Evolutionary conservation across 2,888 invertebrate genomes (phyloP), one percentile per base, ranked within the genome.

Genomic region (Rotaria sp.): DNA sequence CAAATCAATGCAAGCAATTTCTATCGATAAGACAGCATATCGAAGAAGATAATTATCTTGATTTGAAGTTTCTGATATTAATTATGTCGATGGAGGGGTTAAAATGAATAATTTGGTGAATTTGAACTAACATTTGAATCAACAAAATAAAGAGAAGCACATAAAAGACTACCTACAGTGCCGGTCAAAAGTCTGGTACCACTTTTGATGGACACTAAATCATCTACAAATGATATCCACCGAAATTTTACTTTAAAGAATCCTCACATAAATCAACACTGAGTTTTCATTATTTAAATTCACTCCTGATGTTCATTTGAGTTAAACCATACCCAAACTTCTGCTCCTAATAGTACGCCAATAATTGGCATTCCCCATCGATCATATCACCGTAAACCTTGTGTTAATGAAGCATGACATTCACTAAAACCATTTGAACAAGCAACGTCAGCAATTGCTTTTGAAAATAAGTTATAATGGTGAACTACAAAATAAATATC

Each of bases 111-210:
- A 90, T 94, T 93, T 10, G 98, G 97, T 38, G 93, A 93, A 74
- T 96, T 93, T 86, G 90, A 90, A 21, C 95, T 95, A 89, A 96
- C 96, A 5, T 94, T 94, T 85, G 93, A 93, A 90, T 95, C 95
- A 88, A 98, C 95, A 90, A 96, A 97, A 92, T 97, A 97, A 24
- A 99, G 92, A 2, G 98, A 98, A 24, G 97, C 95, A 92, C 99
- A 99, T 87, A 99, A 94, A 13, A 98, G 93, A 3, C 99, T 99
- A 35, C 97, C 96, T 67, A n/a, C n/a, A n/a, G n/a, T n/a, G n/a
- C n/a, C n/a, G n/a, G n/a, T n/a, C n/a, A n/a, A n/a, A n/a, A n/a
- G n/a, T n/a, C n/a, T n/a, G n/a, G n/a, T n/a, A n/a, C n/a, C n/a
- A n/a, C n/a, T n/a, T n/a, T n/a, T n/a, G n/a, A n/a, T n/a, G n/a